Conservation (phyloP, 2,113 vertebrate species). For the Scalopus aquaticus region DNA sequence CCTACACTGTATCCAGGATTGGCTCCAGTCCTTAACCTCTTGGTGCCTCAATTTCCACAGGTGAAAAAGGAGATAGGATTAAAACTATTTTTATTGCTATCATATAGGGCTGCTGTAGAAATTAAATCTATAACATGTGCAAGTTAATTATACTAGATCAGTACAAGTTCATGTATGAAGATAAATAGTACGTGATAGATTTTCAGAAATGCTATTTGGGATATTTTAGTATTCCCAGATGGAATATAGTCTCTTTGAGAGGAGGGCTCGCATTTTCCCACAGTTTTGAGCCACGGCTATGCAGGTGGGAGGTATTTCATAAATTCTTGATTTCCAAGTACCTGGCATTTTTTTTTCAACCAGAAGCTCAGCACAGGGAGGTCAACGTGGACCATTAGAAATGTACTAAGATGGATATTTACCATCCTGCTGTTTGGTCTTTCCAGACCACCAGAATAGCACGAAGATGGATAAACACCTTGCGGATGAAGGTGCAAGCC, state of each 20-base stretch:
- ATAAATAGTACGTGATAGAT: background rate
- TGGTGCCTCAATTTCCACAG: background rate
- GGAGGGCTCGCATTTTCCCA: background rate
- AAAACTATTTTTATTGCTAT: background rate
- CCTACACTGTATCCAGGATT: background rate
- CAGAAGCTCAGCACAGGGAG: background rate
- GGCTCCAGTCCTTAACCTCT: background rate
- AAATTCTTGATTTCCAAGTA: background rate
- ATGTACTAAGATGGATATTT: background rate
- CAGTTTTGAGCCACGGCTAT: background rate
- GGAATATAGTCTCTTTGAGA: background rate
- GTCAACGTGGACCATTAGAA: background rate
- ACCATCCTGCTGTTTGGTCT: background rate
- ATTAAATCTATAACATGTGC: background rate
- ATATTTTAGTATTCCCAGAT: background rate
- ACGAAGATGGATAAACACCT: fast-evolving
- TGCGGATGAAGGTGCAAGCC: background rate
- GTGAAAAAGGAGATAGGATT: background rate
- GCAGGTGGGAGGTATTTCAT: background rate
- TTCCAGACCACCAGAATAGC: background rate
- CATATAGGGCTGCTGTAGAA: background rate
- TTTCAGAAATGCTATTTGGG: background rate
- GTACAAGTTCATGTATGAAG: background rate
- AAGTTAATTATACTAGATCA: background rate
- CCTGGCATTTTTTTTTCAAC: background rate